Evolutionary conservation across 2,888 invertebrate genomes (phyloP).

Genomic region (Alentia gelatinosa): DNA sequence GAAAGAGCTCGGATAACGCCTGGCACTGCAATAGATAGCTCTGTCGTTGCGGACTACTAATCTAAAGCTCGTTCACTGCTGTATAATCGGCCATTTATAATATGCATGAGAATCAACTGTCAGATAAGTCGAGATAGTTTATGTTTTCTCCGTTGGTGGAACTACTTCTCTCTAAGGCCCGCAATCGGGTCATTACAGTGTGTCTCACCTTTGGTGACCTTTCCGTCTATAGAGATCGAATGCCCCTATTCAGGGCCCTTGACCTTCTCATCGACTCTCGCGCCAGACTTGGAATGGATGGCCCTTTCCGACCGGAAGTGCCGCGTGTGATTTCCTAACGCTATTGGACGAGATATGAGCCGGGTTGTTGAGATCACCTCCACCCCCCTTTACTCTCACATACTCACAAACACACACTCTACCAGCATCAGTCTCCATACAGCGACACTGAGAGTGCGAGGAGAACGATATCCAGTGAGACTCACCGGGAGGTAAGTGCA

Average conservation of each 20-base stretch:
- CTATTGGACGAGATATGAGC: neutral
- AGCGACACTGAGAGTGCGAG: neutral
- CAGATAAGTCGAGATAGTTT: too few species aligned
- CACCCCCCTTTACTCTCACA: too few species aligned
- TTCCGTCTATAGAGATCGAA: neutral
- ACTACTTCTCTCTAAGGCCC: too few species aligned
- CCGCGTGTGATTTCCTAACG: neutral
- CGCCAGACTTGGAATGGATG: neutral
- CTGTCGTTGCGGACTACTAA: too few species aligned
- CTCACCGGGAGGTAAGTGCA: neutral
- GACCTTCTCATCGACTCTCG: neutral
- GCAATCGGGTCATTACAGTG: neutral
- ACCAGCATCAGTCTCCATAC: too few species aligned
- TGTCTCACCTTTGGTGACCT: neutral
- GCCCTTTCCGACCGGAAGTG: neutral
- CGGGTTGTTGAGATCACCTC: neutral
- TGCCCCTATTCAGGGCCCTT: neutral
- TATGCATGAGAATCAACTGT: too few species aligned
- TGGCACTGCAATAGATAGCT: too few species aligned
- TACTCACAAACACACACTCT: too few species aligned
- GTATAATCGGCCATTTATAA: too few species aligned
- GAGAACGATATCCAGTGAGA: neutral
- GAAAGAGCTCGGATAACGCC: too few species aligned
- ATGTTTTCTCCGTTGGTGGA: too few species aligned
- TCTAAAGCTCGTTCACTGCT: too few species aligned